Evolutionary conservation across 2,113 vertebrate species (phyloP).

Genomic region (Clarias magur): DNA sequence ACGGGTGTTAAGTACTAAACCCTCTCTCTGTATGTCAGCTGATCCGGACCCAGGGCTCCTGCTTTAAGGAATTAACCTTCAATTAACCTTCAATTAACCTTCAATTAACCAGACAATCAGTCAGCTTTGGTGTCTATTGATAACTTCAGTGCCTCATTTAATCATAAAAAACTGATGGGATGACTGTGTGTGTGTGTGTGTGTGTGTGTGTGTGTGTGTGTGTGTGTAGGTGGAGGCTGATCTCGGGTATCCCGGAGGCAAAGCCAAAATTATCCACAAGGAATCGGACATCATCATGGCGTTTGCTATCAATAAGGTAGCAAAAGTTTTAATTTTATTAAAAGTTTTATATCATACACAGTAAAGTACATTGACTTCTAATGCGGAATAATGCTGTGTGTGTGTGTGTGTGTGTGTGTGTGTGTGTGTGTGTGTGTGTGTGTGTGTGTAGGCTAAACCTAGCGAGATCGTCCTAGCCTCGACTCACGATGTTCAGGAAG

Average conservation of each 20-base stretch:
- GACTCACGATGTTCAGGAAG: conserved; percentile 96
- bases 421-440: background rate
- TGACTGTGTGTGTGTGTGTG: conserved; percentile 48
- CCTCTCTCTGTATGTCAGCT: background rate
- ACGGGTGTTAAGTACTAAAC: background rate
- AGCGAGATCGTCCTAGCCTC: conserved; percentile 96
- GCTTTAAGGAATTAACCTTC: conserved; percentile 1
- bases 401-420: background rate
- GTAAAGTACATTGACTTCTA: background rate
- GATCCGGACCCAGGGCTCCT: background rate
- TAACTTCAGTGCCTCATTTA: no score
- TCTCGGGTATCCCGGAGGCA: conserved; percentile 94
- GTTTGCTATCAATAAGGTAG: conserved; percentile 94
- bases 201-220: conserved; percentile 42
- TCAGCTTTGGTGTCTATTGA: conserved; percentile 29
- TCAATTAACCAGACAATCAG: conserved; percentile 5
- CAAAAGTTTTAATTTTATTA: no score
- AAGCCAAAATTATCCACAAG: conserved; percentile 97
- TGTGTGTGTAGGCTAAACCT: conserved; percentile 79
- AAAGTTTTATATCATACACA: background rate
- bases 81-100: conserved; percentile 19
- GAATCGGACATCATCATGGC: conserved; percentile 99
- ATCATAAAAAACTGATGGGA: no score
- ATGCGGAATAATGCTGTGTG: background rate
- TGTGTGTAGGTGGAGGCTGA: conserved; percentile 93